phyloP scores from a whole-genome alignment of 2,113 vertebrate genomes.

The Anser cygnoides region DNA sequence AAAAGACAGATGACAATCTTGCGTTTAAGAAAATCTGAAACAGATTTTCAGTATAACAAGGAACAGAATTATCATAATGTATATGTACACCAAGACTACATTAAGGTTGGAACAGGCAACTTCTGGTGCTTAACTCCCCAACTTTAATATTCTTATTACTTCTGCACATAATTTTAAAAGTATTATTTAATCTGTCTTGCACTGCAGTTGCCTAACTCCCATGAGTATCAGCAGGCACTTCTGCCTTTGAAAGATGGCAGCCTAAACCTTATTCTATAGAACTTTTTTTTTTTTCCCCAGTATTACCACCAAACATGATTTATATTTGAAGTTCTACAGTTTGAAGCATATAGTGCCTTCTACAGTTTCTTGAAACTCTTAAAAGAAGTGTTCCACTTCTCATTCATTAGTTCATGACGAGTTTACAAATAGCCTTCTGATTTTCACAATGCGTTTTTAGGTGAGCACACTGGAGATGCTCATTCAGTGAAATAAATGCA shows the following conservation, averaged over 20 bases:
- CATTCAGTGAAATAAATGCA: neutral
- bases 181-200: conserved; percentile 1
- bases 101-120: conserved; percentile 60
- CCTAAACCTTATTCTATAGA: neutral
- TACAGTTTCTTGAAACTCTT: neutral
- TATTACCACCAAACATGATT: neutral
- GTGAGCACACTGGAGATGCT: neutral
- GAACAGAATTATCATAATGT: conserved; percentile 68
- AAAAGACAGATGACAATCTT: conserved; percentile 70
- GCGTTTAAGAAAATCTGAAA: conserved; percentile 61
- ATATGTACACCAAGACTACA: conserved; percentile 66
- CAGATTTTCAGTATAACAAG: conserved; percentile 69
- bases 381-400: neutral
- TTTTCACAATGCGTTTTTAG: neutral
- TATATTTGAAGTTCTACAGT: neutral
- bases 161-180: conserved; percentile 34
- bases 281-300: neutral
- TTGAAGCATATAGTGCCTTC: neutral
- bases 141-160: conserved; percentile 65
- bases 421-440: neutral
- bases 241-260: conserved; percentile 17
- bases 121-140: conserved; percentile 39
- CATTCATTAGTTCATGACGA: neutral
- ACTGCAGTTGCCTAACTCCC: conserved; percentile 1
- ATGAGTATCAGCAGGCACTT: conserved; percentile 27